Conservation (phyloP, 2,113 vertebrate genomes). For the Lutjanus erythropterus region DNA sequence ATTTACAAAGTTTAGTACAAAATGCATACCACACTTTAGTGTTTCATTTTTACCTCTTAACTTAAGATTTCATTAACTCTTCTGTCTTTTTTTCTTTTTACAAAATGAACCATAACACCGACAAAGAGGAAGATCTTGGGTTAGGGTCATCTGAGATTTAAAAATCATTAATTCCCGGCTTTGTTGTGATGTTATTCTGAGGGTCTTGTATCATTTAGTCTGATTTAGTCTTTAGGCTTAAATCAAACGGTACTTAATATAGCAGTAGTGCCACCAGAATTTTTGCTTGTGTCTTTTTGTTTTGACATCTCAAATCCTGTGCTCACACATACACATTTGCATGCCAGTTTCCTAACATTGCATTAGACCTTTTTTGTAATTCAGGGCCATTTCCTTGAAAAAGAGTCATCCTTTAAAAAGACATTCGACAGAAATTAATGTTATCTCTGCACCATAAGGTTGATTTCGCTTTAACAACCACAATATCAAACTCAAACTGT, state of each 20-base stretch:
- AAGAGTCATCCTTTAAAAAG: not conserved
- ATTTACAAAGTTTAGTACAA: no score
- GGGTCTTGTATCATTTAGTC: not conserved
- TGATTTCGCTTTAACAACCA: not conserved
- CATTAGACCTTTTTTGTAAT: not conserved
- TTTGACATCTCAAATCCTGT: not conserved
- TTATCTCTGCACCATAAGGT: not conserved
- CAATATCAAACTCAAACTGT: not conserved
- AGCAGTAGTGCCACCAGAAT: not conserved
- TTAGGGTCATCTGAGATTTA: not conserved
- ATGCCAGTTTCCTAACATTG: no score
- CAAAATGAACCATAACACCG: not conserved
- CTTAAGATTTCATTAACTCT: no score
- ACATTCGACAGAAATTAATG: not conserved
- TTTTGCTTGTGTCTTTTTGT: no score
- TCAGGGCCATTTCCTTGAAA: slow-evolving; percentile 1
- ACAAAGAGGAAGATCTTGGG: no score
- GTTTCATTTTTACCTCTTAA: no score
- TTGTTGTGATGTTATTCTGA: not conserved
- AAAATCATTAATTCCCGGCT: not conserved
- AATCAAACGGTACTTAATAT: no score
- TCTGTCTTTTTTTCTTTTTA: no score
- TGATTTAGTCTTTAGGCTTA: no score
- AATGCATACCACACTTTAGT: no score
- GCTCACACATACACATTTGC: not conserved